Evolutionary conservation across 2,888 invertebrate species (phyloP), one percentile per base, ranked within the genome.

Genomic region (Pterobdella sp.): DNA sequence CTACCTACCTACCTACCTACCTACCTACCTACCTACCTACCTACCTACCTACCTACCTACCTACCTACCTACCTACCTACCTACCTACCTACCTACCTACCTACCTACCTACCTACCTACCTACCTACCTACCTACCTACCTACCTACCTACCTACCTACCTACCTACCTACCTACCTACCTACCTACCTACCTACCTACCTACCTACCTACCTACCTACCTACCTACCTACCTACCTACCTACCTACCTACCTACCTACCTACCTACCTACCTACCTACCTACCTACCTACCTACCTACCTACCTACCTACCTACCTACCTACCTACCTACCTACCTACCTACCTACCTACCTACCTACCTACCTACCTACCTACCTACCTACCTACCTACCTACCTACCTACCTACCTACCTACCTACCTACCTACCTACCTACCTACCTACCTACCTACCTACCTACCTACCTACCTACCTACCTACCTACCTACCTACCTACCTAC

Each of bases 11-110:
- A n/a, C 35, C 65, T 65, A n/a, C 35, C 65, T 65, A n/a, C 35
- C 65, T 65, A n/a, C 35, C 65, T 65, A n/a, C 35, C 65, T 65
- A n/a, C 35, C 65, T 65, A n/a, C n/a, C 65, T 65, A n/a, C 35
- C 65, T 65, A n/a, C 35, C 65, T 65, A 3, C 35, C 65, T 65
- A 31, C 65, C 31, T 65, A 31, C 65, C 65, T 65, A 31, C 65
- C 65, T 65, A 31, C 65, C 65, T 65, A 31, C 65, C 65, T 65
- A 31, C 65, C 65, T 65, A 31, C 32, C 65, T 65, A 31, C 32
- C 65, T 65, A 31, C 65, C 65, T 65, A 31, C 65, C 65, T 65
- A 31, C 65, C 65, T 65, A 31, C 10, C 65, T 65, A 31, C 65
- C 65, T 65, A 31, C 65, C 65, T 65, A 31, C 65, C 65, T 65